Evolutionary conservation across 1,140 invertebrate genomes (phyloP).

Genomic region (Sinella curviseta): DNA sequence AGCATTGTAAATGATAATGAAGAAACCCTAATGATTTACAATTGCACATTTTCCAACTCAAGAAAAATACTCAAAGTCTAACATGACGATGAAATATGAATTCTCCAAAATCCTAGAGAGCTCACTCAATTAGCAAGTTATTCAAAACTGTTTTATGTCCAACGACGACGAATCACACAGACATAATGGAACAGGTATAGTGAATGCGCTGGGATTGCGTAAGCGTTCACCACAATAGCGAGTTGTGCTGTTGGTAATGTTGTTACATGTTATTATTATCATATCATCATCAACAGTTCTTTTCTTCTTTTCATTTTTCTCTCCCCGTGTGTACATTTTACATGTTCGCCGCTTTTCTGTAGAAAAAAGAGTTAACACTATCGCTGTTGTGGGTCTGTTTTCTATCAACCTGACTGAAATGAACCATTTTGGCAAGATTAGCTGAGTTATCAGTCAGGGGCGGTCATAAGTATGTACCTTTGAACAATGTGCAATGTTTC

Average conservation of each 20-base stretch:
- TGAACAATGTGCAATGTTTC: not conserved
- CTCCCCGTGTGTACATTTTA: not conserved
- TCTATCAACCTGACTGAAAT: slow-evolving; percentile 10
- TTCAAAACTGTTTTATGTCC: slow-evolving; percentile 16
- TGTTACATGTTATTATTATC: slow-evolving; percentile 12
- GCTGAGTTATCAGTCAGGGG: not conserved
- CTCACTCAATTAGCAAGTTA: slow-evolving; percentile 21
- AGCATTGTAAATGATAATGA: not conserved
- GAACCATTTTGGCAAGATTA: slow-evolving; percentile 25
- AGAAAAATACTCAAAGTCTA: not conserved
- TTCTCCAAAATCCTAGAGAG: not conserved
- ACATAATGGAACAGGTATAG: too few relatives aligned
- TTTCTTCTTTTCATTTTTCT: not conserved
- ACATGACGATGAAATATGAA: not conserved
- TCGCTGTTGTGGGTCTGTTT: slow-evolving; percentile 18
- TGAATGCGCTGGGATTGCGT: not conserved
- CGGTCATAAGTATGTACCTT: not conserved
- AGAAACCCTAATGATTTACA: not conserved
- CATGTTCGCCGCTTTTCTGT: not conserved
- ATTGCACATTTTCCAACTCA: not conserved
- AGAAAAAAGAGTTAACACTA: not conserved
- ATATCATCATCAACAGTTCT: too few relatives aligned
- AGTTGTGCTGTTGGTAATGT: not conserved
- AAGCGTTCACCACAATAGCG: not conserved
- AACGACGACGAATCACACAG: not conserved